These are phyloP conservation scores for Gnatocerus cornutus DNA, from an alignment of 2,888 invertebrate genomes.

Conservation along the genomic window DNA sequence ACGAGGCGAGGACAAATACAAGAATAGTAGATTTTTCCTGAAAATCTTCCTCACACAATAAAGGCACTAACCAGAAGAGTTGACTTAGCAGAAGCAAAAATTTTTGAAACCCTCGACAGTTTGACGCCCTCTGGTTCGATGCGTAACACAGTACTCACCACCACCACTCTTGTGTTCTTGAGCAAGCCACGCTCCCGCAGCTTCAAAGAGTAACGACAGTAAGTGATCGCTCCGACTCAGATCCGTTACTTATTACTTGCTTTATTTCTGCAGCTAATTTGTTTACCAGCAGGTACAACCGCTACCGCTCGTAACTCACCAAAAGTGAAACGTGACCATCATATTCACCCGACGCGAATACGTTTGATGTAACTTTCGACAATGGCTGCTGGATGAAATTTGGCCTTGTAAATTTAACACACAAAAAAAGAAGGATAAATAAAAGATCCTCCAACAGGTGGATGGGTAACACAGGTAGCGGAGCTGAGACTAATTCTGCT, in stretches of 20 bases:
- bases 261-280: constrained; percentile 33
- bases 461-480: constrained; percentile 59
- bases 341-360: constrained; percentile 11
- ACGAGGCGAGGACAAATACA: too few species aligned
- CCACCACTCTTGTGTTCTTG: constrained; percentile 32
- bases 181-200: constrained; percentile 43
- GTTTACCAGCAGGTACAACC: constrained; percentile 36
- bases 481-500: constrained; percentile 55
- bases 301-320: constrained; percentile 27
- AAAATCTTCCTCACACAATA: too few species aligned
- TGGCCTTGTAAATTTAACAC: constrained; percentile 32
- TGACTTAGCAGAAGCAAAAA: too few species aligned
- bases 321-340: constrained; percentile 21
- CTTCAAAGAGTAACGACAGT: constrained; percentile 31
- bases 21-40: too few species aligned
- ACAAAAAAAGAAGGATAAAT: constrained; percentile 23
- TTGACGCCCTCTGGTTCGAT: constrained; percentile 30
- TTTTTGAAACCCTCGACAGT: neutral
- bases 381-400: constrained; percentile 1
- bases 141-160: constrained; percentile 45
- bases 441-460: constrained; percentile 53
- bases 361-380: constrained; percentile 5
- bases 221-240: constrained; percentile 13
- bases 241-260: constrained; percentile 35
- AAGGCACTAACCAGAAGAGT: too few species aligned